phyloP scores from a whole-genome alignment of 2,113 vertebrate genomes.

The Colinus virginianus region DNA sequence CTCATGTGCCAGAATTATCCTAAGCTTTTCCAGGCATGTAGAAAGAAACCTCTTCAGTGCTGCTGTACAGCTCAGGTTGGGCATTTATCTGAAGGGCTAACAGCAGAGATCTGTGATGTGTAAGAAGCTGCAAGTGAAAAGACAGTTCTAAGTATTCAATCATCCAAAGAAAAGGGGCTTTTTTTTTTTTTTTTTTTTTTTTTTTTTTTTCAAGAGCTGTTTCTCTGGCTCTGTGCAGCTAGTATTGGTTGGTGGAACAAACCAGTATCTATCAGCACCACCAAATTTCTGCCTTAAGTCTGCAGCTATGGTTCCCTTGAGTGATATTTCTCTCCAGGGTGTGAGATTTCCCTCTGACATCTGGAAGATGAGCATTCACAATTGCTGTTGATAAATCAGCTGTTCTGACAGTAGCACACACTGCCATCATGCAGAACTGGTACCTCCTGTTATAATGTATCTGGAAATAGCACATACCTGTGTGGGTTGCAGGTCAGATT shows the following conservation, averaged over 20 bases:
- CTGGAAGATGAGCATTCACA: not conserved
- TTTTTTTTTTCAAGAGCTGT: not conserved
- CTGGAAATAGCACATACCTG: not conserved
- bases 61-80: not conserved
- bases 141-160: not conserved
- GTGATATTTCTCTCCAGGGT: not conserved
- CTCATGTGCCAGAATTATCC: rapidly evolving
- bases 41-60: not conserved
- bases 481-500: not conserved
- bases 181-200: too few species aligned
- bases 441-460: not conserved
- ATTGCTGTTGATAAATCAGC: not conserved
- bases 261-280: not conserved
- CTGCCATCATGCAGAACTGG: not conserved
- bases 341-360: not conserved
- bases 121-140: not conserved
- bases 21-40: not conserved
- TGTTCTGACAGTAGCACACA: not conserved
- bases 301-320: not conserved
- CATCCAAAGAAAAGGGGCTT: too few species aligned
- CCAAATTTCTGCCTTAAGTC: not conserved
- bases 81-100: not conserved
- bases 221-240: not conserved
- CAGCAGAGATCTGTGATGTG: not conserved
- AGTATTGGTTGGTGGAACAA: not conserved